phyloP scores from a whole-genome alignment of 2,113 vertebrate species.

The Phrynocephalus versicolor region DNA sequence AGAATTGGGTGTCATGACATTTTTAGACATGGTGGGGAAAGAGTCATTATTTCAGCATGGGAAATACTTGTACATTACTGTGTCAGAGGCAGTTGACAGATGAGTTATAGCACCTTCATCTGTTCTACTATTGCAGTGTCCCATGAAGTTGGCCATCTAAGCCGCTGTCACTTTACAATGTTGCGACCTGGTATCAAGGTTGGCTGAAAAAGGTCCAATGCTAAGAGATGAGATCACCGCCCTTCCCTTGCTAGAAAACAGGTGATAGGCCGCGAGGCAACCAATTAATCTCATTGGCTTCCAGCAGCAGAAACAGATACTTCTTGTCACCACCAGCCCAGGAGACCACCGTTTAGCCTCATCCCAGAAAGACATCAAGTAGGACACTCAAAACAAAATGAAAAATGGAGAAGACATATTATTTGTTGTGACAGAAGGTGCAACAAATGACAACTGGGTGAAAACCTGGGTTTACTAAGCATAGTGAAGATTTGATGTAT shows the following conservation, averaged over 20 bases:
- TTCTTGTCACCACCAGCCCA: neutral
- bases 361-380: neutral
- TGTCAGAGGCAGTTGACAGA: constrained; percentile 12
- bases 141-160: constrained; percentile 25
- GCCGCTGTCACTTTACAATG: constrained; percentile 1
- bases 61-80: constrained; percentile 3
- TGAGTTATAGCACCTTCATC: constrained; percentile 20
- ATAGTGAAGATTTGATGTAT: neutral
- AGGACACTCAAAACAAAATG: neutral
- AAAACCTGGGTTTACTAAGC: too few relatives aligned
- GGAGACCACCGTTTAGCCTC: neutral
- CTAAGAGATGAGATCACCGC: neutral
- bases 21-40: neutral
- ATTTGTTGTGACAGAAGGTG: neutral
- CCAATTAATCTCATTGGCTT: constrained; percentile 22
- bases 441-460: neutral
- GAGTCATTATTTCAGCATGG: constrained; percentile 12
- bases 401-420: neutral
- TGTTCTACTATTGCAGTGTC: constrained; percentile 19
- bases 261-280: constrained; percentile 20
- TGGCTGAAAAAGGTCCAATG: constrained; percentile 17
- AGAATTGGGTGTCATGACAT: neutral
- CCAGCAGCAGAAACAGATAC: neutral
- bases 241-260: constrained; percentile 13
- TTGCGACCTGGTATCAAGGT: constrained; percentile 20